Conservation (phyloP, 2,888 invertebrate species). For the Drosophila affinis region DNA sequence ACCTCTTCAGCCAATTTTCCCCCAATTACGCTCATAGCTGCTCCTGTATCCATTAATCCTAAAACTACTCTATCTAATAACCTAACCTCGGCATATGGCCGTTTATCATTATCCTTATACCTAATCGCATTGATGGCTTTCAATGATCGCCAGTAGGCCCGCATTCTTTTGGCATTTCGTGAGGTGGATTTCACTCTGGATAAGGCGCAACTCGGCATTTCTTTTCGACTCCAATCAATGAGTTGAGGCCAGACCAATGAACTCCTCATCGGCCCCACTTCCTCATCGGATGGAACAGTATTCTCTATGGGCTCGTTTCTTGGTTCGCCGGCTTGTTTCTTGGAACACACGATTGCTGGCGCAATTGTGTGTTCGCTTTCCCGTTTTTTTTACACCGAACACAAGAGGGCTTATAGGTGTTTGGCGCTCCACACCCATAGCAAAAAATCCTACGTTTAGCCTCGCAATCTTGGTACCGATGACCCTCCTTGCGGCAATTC, state of each 20-base stretch:
- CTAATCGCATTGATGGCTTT: neutral
- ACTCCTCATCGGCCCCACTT: no score
- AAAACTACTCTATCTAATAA: slow-evolving; percentile 1
- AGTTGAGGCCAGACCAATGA: neutral
- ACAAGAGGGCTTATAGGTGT: neutral
- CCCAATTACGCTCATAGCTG: slow-evolving; percentile 1
- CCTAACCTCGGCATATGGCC: slow-evolving; percentile 4
- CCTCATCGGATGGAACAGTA: no score
- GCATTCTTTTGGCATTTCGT: neutral
- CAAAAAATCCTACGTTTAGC: neutral
- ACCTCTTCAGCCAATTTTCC: neutral
- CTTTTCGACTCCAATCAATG: neutral
- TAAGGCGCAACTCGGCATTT: neutral
- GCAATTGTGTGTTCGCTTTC: neutral
- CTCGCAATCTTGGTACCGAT: no score
- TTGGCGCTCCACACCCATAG: neutral
- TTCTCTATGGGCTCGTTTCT: no score
- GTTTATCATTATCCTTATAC: neutral
- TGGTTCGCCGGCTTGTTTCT: no score
- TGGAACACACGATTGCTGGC: neutral
- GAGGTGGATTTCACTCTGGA: neutral
- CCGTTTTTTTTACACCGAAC: neutral
- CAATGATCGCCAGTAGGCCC: no score
- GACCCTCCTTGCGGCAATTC: neutral
- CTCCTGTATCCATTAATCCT: slow-evolving; percentile 11